A percentile compares a stretch with the other conserved stretches of the same genome.
These are phyloP conservation scores for Sebastiscus albofasciatus DNA, from an alignment of 2,797 vertebrate genomes.

Conservation along the genomic window DNA sequence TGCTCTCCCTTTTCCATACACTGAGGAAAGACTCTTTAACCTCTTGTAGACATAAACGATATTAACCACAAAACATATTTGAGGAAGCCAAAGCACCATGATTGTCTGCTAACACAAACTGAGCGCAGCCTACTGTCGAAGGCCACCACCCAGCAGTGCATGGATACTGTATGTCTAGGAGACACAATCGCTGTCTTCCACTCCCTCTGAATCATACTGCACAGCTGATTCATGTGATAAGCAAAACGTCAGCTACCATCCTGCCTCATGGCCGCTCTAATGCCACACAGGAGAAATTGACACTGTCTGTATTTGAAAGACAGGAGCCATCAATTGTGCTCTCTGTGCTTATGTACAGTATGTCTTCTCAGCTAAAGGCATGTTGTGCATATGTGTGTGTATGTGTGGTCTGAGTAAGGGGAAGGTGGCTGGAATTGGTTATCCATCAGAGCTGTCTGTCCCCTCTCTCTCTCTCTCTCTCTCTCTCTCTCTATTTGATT, in stretches of 20 bases:
- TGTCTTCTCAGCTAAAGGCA: constrained; percentile 48
- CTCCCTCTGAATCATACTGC: constrained; percentile 27
- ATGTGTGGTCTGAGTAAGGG: background rate
- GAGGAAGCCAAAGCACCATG: background rate
- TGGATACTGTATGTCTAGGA: background rate
- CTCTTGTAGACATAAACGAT: background rate
- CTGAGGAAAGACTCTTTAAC: background rate
- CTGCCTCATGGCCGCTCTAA: background rate
- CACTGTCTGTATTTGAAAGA: constrained; percentile 55
- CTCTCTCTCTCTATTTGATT: constrained; percentile 52
- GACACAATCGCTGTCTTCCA: constrained; percentile 24
- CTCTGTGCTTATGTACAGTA: constrained; percentile 37
- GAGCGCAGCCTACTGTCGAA: background rate
- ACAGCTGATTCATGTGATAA: constrained; percentile 70
- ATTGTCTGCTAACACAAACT: background rate
- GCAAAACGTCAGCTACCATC: constrained; percentile 48
- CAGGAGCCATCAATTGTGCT: constrained; percentile 63
- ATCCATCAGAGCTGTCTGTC: constrained; percentile 49
- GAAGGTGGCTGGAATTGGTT: constrained; percentile 24
- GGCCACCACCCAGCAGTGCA: background rate
- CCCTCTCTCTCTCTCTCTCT: constrained; percentile 4
- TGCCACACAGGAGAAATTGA: constrained; percentile 37
- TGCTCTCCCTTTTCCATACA: background rate
- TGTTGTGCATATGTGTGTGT: constrained; percentile 9
- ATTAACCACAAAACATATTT: constrained; percentile 2